Percentiles rank a stretch among this genome's conserved stretches.
These are phyloP conservation scores for Clunio marinus DNA, from an alignment of 2,888 invertebrate species.

Conservation along the genomic window DNA sequence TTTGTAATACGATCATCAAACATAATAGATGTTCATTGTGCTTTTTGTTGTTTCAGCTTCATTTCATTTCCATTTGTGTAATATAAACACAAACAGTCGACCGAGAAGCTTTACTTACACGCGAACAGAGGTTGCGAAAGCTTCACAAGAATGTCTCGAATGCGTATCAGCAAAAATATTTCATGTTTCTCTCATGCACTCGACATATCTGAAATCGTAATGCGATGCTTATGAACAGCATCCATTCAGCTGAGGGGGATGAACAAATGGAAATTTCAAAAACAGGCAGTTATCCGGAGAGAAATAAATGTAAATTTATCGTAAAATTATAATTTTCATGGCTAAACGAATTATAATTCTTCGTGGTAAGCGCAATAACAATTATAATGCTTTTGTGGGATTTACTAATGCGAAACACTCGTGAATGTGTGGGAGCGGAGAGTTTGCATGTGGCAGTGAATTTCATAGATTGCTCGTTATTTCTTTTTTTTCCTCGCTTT, in stretches of 20 bases:
- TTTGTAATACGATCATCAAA: conserved; percentile 15
- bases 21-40: conserved; percentile 20
- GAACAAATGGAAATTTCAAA: background rate
- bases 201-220: too few relatives aligned
- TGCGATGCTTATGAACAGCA: background rate
- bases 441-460: background rate
- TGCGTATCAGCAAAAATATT: too few relatives aligned
- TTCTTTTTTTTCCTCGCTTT: background rate
- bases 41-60: conserved; percentile 25
- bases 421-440: background rate
- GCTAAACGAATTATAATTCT: conserved; percentile 28
- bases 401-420: background rate
- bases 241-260: background rate
- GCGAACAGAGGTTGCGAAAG: background rate
- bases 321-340: conserved; percentile 20
- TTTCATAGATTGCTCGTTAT: conserved; percentile 6
- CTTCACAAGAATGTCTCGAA: too few relatives aligned
- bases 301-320: conserved; percentile 1
- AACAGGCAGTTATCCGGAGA: background rate
- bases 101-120: background rate
- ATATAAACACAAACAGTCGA: conserved; percentile 13
- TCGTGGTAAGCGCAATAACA: background rate
- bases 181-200: too few relatives aligned
- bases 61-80: conserved; percentile 22
- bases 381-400: conserved; percentile 11